Base-by-base conservation (phyloP, 2,797 vertebrate genomes). In the Xenops minutus region DNA sequence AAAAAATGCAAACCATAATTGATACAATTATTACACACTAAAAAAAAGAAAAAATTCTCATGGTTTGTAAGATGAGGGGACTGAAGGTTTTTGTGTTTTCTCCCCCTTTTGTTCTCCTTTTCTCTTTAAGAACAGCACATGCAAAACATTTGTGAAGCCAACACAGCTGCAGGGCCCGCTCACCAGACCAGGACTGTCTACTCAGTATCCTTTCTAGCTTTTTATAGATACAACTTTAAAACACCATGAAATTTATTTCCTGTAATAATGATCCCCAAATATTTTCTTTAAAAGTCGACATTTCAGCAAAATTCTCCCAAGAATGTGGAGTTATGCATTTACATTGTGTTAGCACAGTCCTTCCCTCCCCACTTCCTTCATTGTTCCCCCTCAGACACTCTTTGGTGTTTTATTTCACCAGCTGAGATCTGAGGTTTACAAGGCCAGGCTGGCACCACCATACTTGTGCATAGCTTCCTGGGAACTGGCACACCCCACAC, bases 141-240 rank as follows among this genome's bases (percentile, higher is more conserved):
- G 94, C 78, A 96, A 96, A 96, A 95, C 96, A 98, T 79, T 97
- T 97, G 92, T 71, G 95, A 97, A 98, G 64, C 63, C 96, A 97
- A 92, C 95, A 92, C 98, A 98, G 98, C 97, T 98, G 98, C 83
- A 91, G 95, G 93, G 93, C 94, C 90, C 83, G 18, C 95, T 95
- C 82, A 64, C 63, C 93, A 97, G 62, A 94, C 87, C 95, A 96
- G 93, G 15, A 76, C 85, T 97, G 97, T 97, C 97, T 97, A 95
- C 88, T 71, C 93, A 56, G 92, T 96, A 96, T 97, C 96, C 93
- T 95, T 97, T 96, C 77, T 89, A 93, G 97, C 82, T 98, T 98
- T 98, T 97, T 98, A 98, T 95, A 97, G 97, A 96, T 92, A 97
- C 89, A 94, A 85, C 86, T 96, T 94, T 79, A 96, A 96, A 93